Conservation (phyloP, 2,113 vertebrate species). For the Anthoscopus minutus region DNA sequence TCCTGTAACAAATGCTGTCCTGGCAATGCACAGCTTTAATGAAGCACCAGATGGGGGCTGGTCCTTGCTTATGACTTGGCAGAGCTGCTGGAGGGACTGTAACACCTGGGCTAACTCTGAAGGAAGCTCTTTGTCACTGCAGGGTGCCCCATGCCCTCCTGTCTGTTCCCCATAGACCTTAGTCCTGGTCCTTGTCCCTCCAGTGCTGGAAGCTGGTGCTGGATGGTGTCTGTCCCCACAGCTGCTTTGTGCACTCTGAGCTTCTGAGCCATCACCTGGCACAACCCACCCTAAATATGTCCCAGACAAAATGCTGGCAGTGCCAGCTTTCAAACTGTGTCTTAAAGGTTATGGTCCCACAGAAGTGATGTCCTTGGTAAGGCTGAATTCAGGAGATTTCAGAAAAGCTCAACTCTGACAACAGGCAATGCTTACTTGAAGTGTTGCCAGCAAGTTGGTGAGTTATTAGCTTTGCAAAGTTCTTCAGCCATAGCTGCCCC, state of each 20-base stretch:
- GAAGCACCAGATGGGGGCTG: not conserved
- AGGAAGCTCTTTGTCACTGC: not conserved
- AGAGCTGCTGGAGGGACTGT: not conserved
- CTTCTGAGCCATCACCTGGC: not conserved
- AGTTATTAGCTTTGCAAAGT: not conserved
- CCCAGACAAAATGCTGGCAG: not conserved
- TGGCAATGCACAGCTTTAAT: not conserved
- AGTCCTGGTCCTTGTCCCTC: not conserved
- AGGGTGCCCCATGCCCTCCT: not conserved
- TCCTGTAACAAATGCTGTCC: not conserved
- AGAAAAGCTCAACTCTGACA: not conserved
- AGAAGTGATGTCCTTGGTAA: fast-evolving
- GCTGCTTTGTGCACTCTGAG: not conserved
- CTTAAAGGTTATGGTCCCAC: not conserved
- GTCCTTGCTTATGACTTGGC: not conserved
- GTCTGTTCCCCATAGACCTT: not conserved
- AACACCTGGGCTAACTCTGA: not conserved
- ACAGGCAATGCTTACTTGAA: not conserved
- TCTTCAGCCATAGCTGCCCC: not conserved
- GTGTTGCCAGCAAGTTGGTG: not conserved
- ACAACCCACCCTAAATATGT: not conserved
- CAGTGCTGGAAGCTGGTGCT: not conserved
- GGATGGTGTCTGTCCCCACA: not conserved
- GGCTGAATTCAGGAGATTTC: not conserved
- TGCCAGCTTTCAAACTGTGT: not conserved